These are phyloP conservation scores for Chionoecetes opilio DNA, from an alignment of 1,140 invertebrate species.

Conservation along the genomic window DNA sequence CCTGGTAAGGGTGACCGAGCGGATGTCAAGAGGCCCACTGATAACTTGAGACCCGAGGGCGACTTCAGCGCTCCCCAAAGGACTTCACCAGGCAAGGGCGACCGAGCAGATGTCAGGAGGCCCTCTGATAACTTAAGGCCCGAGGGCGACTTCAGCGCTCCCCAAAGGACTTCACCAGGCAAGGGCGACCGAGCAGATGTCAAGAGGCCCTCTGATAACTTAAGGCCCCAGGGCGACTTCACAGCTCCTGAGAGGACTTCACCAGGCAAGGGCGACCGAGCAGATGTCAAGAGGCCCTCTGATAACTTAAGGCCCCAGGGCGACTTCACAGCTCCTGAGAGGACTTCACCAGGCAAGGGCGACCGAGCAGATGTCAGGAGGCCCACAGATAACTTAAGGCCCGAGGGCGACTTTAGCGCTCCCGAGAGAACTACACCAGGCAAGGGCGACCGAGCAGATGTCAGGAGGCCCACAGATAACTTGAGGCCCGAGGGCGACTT, in stretches of 20 bases:
- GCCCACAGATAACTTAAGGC: slow-evolving; percentile 86
- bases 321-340: slow-evolving; percentile 82
- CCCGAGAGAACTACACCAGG: slow-evolving; percentile 59
- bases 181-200: slow-evolving; percentile 59
- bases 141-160: slow-evolving; percentile 59
- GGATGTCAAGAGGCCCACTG: slow-evolving; percentile 31
- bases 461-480: slow-evolving; percentile 64
- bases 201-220: slow-evolving; percentile 41
- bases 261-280: slow-evolving; percentile 73
- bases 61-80: slow-evolving; percentile 59
- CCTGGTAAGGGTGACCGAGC: slow-evolving; percentile 48
- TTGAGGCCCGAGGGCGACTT: slow-evolving; percentile 69
- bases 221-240: slow-evolving; percentile 63
- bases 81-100: slow-evolving; percentile 59
- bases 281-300: slow-evolving; percentile 56
- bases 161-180: slow-evolving; percentile 60
- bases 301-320: slow-evolving; percentile 71
- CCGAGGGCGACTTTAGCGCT: slow-evolving; percentile 63
- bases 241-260: slow-evolving; percentile 47
- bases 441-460: slow-evolving; percentile 61
- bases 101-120: slow-evolving; percentile 56
- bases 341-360: slow-evolving; percentile 74
- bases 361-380: slow-evolving; percentile 84
- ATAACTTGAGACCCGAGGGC: slow-evolving; percentile 61
- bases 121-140: slow-evolving; percentile 58